A percentile compares a stretch with the other conserved stretches of the same genome.
Evolutionary conservation across 64 coral and sea anemone species (phyloP).

Genomic region (Montipora cactus): DNA sequence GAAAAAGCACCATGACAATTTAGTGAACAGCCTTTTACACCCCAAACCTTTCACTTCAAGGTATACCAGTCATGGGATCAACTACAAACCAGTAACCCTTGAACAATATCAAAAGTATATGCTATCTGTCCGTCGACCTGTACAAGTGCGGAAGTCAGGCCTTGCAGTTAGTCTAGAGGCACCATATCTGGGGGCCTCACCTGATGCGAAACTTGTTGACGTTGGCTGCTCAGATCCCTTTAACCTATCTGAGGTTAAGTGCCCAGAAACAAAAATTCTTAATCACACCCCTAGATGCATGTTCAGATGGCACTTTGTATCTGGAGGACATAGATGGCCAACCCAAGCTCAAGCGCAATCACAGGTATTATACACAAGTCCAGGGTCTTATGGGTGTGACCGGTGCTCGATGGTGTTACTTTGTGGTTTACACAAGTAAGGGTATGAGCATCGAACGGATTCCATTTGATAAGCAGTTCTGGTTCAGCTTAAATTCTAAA

Average conservation of each 20-base stretch:
- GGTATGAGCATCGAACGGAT: constrained; percentile 23
- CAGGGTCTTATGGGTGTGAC: no score
- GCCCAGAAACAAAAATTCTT: neutral
- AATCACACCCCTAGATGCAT: constrained; percentile 26
- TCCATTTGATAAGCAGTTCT: neutral
- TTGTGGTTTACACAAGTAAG: constrained; percentile 1
- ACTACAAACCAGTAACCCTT: constrained; percentile 50
- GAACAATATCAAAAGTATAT: constrained; percentile 24
- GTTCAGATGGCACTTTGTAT: neutral
- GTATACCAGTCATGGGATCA: constrained; percentile 32
- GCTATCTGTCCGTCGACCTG: neutral
- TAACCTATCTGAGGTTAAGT: constrained; percentile 47
- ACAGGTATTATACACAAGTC: no score
- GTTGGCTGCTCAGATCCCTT: constrained; percentile 9
- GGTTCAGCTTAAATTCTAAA: neutral
- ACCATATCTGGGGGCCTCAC: constrained; percentile 54
- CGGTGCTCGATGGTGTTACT: no score
- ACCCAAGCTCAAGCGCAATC: no score
- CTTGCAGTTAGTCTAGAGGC: constrained; percentile 26
- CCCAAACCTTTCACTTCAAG: constrained; percentile 10
- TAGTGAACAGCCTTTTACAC: constrained; percentile 39
- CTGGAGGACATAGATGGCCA: no score
- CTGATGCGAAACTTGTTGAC: constrained; percentile 45
- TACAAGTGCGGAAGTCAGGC: constrained; percentile 16
- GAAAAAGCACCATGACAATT: constrained; percentile 67